These are phyloP conservation scores for Ferrisia virgata DNA, from an alignment of 2,888 invertebrate genomes.

Conservation along the genomic window DNA sequence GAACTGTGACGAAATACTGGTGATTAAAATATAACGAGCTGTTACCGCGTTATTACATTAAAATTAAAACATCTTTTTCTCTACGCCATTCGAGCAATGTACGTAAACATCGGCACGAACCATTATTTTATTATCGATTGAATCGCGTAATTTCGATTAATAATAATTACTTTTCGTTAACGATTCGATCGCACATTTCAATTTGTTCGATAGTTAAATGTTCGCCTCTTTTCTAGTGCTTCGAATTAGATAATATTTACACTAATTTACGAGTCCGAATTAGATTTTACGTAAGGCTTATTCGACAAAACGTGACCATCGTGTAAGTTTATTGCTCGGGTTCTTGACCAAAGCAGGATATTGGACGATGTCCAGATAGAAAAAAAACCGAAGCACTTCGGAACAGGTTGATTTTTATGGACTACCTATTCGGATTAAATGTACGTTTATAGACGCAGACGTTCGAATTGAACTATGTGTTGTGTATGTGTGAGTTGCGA, in stretches of 20 bases:
- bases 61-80: not conserved
- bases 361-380: not conserved
- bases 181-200: not conserved
- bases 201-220: not conserved
- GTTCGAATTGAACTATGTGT: not conserved
- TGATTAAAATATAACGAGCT: not conserved
- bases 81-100: no score
- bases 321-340: not conserved
- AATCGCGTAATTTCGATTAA: not conserved
- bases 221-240: not conserved
- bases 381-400: not conserved
- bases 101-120: not conserved
- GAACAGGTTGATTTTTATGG: slow-evolving; percentile 11
- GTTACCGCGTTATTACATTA: no score
- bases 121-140: not conserved
- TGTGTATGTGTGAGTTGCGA: not conserved
- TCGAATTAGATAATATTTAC: not conserved
- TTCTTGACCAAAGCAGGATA: not conserved
- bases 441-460: not conserved
- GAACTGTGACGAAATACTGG: not conserved
- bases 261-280: not conserved
- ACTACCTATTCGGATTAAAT: not conserved
- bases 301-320: not conserved
- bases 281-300: not conserved
- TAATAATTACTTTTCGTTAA: not conserved